Evolutionary conservation across 2,888 invertebrate genomes (phyloP), one percentile per base, ranked within the genome.

Genomic region (Galerucella nymphaeae): DNA sequence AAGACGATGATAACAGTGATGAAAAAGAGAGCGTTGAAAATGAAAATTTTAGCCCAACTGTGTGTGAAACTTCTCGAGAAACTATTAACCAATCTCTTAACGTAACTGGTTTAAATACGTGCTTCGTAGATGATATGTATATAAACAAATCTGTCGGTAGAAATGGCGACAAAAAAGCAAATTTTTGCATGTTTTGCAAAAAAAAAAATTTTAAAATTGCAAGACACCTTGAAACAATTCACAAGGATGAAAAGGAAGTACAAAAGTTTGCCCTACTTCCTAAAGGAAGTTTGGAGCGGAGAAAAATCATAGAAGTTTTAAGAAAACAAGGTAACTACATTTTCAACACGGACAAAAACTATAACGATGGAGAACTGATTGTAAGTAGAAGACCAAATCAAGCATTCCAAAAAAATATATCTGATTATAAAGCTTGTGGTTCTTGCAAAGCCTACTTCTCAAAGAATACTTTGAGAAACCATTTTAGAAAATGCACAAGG

Each of bases 391-490:
- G 66, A n/a, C 71, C 66, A 16, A 61, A 53, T 30, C 30, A 58
- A 18, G 42, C 38, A 20, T 16, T 38, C 14, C 59, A 59, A 20
- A 53, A 53, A 41, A 66, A 11, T 41, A 53, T 61, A 14, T 42
- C 11, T 18, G 66, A 71, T 61, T 71, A 53, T 53, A 66, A 18
- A 18, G 71, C 71, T 53, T 71, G 71, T 59, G 55, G 50, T 10
- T 61, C 50, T 53, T 66, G 66, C 59, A 71, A 50, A 66, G 70
- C 38, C 38, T 71, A 65, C 58, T 71, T 71, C 59, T 65, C 70
- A 2, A 71, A 59, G 48, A 45, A 42, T 5, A 53, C 58, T 41
- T 58, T 57, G n/a, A 57, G 70, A 48, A 14, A 16, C 23, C 65
- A 71, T 66, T 71, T 71, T 48, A 65, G 48, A 59, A 30, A n/a